Conservation (phyloP, 92 coral and sea anemone species). For the Metridium senile region DNA sequence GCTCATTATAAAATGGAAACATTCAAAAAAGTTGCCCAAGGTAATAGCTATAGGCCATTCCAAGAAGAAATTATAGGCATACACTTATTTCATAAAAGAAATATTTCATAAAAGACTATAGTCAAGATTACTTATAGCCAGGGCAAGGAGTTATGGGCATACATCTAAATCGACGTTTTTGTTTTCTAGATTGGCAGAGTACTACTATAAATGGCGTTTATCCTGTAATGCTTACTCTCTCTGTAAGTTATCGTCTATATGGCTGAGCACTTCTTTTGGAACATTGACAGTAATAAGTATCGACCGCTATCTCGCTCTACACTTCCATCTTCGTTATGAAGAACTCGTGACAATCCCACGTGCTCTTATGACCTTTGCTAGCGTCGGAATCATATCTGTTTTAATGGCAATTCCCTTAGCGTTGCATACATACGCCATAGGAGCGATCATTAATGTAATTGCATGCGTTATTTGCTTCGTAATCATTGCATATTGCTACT, state of each 20-base stretch:
- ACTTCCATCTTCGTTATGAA: constrained; percentile 43
- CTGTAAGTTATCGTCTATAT: constrained; percentile 17
- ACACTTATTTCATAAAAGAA: too few species aligned
- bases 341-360: constrained; percentile 26
- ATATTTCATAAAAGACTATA: too few species aligned
- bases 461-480: neutral
- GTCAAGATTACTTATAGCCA: too few species aligned
- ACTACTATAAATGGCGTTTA: neutral
- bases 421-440: neutral
- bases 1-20: too few species aligned
- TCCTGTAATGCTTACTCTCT: constrained; percentile 15
- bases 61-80: too few species aligned
- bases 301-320: constrained; percentile 42
- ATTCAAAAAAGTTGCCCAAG: too few species aligned
- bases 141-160: neutral
- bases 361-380: neutral
- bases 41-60: too few species aligned
- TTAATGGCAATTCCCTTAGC: neutral
- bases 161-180: neutral
- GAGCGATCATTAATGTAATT: neutral
- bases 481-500: constrained; percentile 1
- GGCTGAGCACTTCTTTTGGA: neutral
- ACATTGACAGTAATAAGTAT: constrained; percentile 29
- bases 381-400: neutral
- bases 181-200: constrained; percentile 13